Evolutionary conservation across 2,797 vertebrate genomes (phyloP), one percentile per base, ranked within the genome.

Genomic region (Philypnodon macrostomus): DNA sequence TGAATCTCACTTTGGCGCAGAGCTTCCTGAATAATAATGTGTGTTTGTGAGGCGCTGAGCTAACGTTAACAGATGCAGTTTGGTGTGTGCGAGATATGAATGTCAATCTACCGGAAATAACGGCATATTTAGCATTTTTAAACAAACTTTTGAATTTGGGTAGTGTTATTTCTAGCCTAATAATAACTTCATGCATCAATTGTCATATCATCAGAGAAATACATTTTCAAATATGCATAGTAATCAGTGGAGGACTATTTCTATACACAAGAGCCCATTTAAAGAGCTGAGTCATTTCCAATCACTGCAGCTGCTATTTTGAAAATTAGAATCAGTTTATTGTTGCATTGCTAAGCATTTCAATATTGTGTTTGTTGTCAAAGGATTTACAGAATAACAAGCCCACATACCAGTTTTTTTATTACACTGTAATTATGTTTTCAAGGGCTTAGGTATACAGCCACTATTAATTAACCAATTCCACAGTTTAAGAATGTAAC

Each of bases 191-290:
- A 58, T 58, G 63, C 45, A 26, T 29, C 35, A 37, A 0, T 37
- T 32, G 50, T 45, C 53, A 49, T 42, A 50, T 27, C 41, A 39
- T 36, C 35, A 29, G 52, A 47, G 49, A 10, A 53, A 58, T 41
- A 13, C 48, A 37, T 63, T 67, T 70, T 34, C 56, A 17, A 45
- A 35, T 10, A 37, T 11, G 35, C 10, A 37, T 37, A 37, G 9
- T 37, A 37, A 38, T 12, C 11, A 38, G 18, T n/a, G 30, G 11
- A n/a, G n/a, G 30, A n/a, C 11, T n/a, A 32, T 32, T 32, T 32
- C 30, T 32, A 1, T 30, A 30, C 6, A 30, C 10, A 1, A 27
- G 10, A 27, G 11, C 11, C 30, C 30, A 32, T 32, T 32, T 32
- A 32, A n/a, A 32, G 4, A 32, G 27, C 11, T 30, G 27, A 30